Evolutionary conservation across 1,140 invertebrate genomes (phyloP), one percentile per base, ranked within the genome.

Genomic region (Eupeodes corollae): DNA sequence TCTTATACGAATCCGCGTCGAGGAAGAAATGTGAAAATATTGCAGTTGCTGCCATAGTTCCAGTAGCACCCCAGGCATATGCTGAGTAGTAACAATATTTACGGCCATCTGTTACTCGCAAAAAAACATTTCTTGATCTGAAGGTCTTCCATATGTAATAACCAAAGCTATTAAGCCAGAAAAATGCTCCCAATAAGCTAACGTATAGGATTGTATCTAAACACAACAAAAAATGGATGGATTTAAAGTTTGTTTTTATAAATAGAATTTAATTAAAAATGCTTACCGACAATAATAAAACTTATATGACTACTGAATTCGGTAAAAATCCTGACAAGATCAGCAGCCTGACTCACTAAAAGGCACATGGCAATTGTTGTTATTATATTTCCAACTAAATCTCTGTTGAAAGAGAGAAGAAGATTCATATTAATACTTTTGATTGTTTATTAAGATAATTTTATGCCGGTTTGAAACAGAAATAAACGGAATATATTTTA

Each of bases 111-210:
- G 86, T 88, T 39, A 88, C 83, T 40, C 86, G 70, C 6, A 90
- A 65, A 58, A 87, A 90, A 13, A 88, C 84, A 62, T 88, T 90
- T 21, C 84, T 70, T 16, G 86, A 88, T 45, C 84, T 83, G 54
- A 88, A 88, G 1, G 83, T 88, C 63, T 82, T 86, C 86, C 86
- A 89, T 38, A 89, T 83, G 59, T 88, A 88, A 63, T 85, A 89
- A 37, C 84, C 85, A 44, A 87, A 75, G 55, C 83, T 84, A 55
- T 84, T 88, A 0, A 90, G 68, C 86, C 86, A 90, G 55, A 88
- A 87, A 68, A 88, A 88, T 26, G 84, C 82, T 12, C 79, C 83
- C 34, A 88, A 57, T 38, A 87, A 64, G 52, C 82, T 83, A 16
- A 84, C 72, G 54, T 84, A 86, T 44, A 84, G 70, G 44, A 86